phyloP scores from a whole-genome alignment of 2,797 vertebrate species.

The Dicrostonyx torquatus region DNA sequence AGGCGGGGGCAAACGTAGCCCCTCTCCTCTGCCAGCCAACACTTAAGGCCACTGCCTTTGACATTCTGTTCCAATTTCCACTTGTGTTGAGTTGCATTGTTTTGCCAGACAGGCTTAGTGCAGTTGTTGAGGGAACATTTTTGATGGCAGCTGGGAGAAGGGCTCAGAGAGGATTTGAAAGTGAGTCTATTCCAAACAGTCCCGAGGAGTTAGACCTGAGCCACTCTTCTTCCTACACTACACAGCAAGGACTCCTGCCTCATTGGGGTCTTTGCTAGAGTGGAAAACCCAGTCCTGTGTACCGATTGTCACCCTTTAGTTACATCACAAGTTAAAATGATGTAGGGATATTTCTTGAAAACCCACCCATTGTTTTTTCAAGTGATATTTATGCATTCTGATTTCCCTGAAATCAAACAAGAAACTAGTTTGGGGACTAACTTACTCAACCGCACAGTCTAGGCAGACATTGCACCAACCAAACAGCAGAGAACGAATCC shows the following conservation, averaged over 20 bases:
- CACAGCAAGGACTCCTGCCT: background rate
- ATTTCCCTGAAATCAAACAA: background rate
- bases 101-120: background rate
- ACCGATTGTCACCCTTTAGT: background rate
- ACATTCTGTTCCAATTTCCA: background rate
- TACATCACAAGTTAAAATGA: background rate
- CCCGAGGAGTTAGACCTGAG: background rate
- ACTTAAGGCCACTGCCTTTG: background rate
- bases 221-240: background rate
- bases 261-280: background rate
- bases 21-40: accelerated
- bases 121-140: background rate
- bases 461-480: background rate
- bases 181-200: background rate
- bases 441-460: background rate
- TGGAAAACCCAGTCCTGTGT: accelerated
- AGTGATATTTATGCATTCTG: background rate
- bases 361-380: background rate
- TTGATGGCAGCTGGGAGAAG: background rate
- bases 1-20: accelerated
- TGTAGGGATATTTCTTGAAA: background rate
- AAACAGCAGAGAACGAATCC: background rate
- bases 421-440: background rate
- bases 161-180: background rate
- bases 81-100: background rate